A percentile compares a stretch with the other conserved stretches of the same genome.
These are phyloP conservation scores for Nannoperca obscura DNA, from an alignment of 2,797 vertebrate species.

Conservation along the genomic window DNA sequence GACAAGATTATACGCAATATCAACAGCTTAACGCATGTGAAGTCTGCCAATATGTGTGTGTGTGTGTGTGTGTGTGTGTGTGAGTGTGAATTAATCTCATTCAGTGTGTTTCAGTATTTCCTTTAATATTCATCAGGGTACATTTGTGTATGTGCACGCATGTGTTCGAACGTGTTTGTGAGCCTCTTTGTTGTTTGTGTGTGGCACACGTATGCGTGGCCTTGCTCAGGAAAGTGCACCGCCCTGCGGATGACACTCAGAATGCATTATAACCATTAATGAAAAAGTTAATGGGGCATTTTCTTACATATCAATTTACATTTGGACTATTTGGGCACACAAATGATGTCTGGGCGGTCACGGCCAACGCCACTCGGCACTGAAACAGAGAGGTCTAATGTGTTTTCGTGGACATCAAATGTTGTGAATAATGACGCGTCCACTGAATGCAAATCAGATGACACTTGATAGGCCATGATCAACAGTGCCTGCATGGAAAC, in stretches of 20 bases:
- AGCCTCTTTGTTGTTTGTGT: slow-evolving; percentile 21
- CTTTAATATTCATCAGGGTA: slow-evolving; percentile 25
- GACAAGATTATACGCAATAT: background rate
- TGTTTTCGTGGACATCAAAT: slow-evolving; percentile 98
- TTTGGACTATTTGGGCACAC: slow-evolving; percentile 90
- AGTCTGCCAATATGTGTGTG: background rate
- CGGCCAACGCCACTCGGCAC: slow-evolving; percentile 64
- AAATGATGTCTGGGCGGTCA: slow-evolving; percentile 94
- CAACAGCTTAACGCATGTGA: background rate
- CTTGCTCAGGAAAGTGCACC: slow-evolving; percentile 75
- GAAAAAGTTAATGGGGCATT: slow-evolving; percentile 99
- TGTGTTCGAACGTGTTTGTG: slow-evolving; percentile 23
- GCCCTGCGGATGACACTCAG: slow-evolving; percentile 90
- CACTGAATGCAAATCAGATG: slow-evolving; percentile 95
- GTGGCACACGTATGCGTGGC: slow-evolving; percentile 45
- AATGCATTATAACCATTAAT: slow-evolving; percentile 99
- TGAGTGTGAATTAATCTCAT: slow-evolving; percentile 12
- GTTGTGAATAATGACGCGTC: slow-evolving; percentile 98
- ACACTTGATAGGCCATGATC: slow-evolving; percentile 92
- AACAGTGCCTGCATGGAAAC: slow-evolving; percentile 91
- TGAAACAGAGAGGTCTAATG: slow-evolving; percentile 94
- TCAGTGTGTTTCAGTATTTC: slow-evolving; percentile 8
- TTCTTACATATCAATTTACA: slow-evolving; percentile 99
- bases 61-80: background rate
- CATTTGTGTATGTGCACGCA: slow-evolving; percentile 25